These are phyloP conservation scores for Drosophila melanosoma DNA, from an alignment of 2,888 invertebrate species.

Conservation along the genomic window DNA sequence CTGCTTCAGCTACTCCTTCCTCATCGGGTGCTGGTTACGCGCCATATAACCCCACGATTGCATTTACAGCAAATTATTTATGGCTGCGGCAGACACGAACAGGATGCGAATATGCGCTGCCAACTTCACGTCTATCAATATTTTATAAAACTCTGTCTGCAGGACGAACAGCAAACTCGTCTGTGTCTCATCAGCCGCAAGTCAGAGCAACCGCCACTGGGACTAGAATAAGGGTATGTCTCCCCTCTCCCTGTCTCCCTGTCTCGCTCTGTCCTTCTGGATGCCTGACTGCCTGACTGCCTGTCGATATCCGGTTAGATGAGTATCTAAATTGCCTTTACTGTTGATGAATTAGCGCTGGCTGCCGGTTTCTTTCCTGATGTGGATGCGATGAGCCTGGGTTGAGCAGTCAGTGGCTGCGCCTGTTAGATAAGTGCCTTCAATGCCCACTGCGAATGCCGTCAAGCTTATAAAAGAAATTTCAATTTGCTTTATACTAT, in stretches of 20 bases:
- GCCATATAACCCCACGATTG: slow-evolving; percentile 77
- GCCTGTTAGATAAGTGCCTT: slow-evolving; percentile 65
- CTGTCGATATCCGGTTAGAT: slow-evolving; percentile 82
- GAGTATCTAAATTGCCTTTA: slow-evolving; percentile 82
- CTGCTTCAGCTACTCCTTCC: no score
- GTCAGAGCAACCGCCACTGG: slow-evolving; percentile 28
- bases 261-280: slow-evolving; percentile 7
- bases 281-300: slow-evolving; percentile 51
- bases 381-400: slow-evolving; percentile 23
- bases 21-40: slow-evolving; percentile 42
- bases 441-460: slow-evolving; percentile 47
- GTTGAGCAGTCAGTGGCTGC: slow-evolving; percentile 38
- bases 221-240: slow-evolving; percentile 47
- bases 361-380: slow-evolving; percentile 45
- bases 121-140: slow-evolving; percentile 82
- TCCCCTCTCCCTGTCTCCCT: slow-evolving; percentile 19
- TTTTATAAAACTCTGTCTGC: slow-evolving; percentile 80
- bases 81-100: slow-evolving; percentile 81
- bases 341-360: slow-evolving; percentile 79
- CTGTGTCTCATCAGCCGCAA: slow-evolving; percentile 50
- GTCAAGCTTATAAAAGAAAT: slow-evolving; percentile 55
- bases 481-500: slow-evolving; percentile 70
- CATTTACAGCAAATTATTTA: slow-evolving; percentile 81
- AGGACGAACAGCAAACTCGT: slow-evolving; percentile 44
- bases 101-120: slow-evolving; percentile 78